Conservation (phyloP, 2,797 vertebrate genomes). For the Microctenopoma lineatum region DNA sequence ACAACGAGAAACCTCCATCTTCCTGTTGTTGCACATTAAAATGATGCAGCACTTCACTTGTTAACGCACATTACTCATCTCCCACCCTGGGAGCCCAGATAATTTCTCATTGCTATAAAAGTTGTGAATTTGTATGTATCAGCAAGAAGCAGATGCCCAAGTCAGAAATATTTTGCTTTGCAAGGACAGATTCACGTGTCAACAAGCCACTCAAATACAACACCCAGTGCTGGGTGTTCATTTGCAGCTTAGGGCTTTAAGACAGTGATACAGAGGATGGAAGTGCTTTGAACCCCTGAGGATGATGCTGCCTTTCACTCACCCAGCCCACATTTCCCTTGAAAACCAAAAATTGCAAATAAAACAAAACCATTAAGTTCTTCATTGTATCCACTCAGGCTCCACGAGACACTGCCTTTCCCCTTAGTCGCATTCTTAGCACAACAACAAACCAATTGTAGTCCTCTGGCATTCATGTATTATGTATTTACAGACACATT, state of each 20-base stretch:
- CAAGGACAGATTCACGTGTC: constrained; percentile 58
- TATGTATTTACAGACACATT: constrained; percentile 71
- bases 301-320: constrained; percentile 56
- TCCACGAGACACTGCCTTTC: constrained; percentile 28
- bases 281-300: constrained; percentile 60
- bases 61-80: constrained; percentile 70
- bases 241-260: constrained; percentile 61
- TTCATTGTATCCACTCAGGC: constrained; percentile 37
- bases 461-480: constrained; percentile 54
- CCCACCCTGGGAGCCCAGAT: constrained; percentile 61
- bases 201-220: constrained; percentile 60
- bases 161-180: constrained; percentile 56
- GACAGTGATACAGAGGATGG: constrained; percentile 55
- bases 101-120: constrained; percentile 57
- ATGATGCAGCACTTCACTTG: constrained; percentile 55
- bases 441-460: constrained; percentile 58
- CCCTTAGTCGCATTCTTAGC: constrained; percentile 31
- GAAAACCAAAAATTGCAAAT: constrained; percentile 62
- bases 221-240: constrained; percentile 49
- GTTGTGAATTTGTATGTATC: constrained; percentile 70
- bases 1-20: constrained; percentile 60
- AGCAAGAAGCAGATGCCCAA: constrained; percentile 71
- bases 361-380: constrained; percentile 56
- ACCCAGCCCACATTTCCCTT: constrained; percentile 48
- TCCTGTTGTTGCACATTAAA: constrained; percentile 67